Percentiles rank a stretch among this genome's conserved stretches.
phyloP scores from a whole-genome alignment of 2,888 invertebrate species.

The Tetheella fluctuosa region DNA sequence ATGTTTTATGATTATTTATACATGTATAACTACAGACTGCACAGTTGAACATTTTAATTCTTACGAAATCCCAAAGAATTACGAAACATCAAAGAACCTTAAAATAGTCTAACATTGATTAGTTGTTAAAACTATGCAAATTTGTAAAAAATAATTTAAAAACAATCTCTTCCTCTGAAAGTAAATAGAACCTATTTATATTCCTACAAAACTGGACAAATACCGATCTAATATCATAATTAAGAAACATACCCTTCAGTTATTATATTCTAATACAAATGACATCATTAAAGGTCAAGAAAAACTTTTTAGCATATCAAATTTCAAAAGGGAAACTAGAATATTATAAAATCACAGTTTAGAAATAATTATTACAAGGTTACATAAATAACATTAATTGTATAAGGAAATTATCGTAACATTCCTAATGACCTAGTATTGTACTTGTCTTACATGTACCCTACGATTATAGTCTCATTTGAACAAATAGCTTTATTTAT shows the following conservation, averaged over 20 bases:
- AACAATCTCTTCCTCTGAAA: too few species aligned
- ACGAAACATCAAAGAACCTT: too few species aligned
- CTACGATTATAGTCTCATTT: neutral
- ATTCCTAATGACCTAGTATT: neutral
- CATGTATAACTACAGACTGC: too few species aligned
- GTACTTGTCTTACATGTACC: conserved; percentile 3
- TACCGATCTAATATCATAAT: too few species aligned
- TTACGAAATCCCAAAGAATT: too few species aligned
- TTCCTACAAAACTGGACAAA: too few species aligned
- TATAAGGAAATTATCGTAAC: neutral
- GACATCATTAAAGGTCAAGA: neutral
- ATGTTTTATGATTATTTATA: conserved; percentile 3
- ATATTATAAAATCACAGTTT: neutral
- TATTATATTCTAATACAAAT: neutral
- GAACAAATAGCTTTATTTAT: neutral
- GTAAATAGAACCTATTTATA: too few species aligned
- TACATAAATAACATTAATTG: neutral
- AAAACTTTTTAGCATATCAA: neutral
- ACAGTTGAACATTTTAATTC: too few species aligned
- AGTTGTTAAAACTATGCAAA: too few species aligned
- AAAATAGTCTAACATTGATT: too few species aligned
- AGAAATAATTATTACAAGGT: neutral
- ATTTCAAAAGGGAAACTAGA: neutral
- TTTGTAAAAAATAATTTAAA: too few species aligned
- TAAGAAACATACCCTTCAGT: neutral